A percentile compares a stretch with the other conserved stretches of the same genome.
Evolutionary conservation across 2,888 invertebrate species (phyloP).

Genomic region (Plagiodera versicolora): DNA sequence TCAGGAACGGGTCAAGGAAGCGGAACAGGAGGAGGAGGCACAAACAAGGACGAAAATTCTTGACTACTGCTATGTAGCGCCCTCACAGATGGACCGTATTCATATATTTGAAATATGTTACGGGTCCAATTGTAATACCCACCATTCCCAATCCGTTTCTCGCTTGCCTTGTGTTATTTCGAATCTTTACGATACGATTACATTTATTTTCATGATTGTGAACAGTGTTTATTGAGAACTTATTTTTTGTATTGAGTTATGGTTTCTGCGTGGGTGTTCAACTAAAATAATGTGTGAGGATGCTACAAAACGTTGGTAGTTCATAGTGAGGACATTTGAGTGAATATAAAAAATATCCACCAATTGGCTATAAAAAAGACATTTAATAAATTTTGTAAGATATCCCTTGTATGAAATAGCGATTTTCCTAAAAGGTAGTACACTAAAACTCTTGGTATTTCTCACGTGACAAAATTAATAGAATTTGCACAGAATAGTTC

Average conservation of each 20-base stretch:
- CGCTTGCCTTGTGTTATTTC: neutral
- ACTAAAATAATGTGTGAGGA: neutral
- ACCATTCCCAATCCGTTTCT: conserved; percentile 46
- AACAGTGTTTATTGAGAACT: neutral
- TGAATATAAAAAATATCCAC: neutral
- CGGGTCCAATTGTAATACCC: conserved; percentile 35
- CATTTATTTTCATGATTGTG: neutral
- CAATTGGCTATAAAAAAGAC: neutral
- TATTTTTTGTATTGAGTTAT: neutral
- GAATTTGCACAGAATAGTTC: too few species aligned
- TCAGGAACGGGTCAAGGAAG: conserved; percentile 58
- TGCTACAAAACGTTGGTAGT: neutral
- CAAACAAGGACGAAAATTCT: conserved; percentile 92
- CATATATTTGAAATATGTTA: conserved; percentile 67
- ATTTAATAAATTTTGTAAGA: neutral
- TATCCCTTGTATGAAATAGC: neutral
- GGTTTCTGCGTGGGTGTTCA: neutral
- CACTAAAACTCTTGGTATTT: neutral
- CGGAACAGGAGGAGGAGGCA: conserved; percentile 65
- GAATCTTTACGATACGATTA: neutral
- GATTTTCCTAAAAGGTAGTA: neutral
- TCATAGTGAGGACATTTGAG: neutral
- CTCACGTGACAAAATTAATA: neutral
- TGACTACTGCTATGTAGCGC: conserved; percentile 99
- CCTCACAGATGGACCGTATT: conserved; percentile 97